phyloP scores from a whole-genome alignment of 30 jellyfish, hydroid and myxozoan genomes.

The Hydractinia echinata region DNA sequence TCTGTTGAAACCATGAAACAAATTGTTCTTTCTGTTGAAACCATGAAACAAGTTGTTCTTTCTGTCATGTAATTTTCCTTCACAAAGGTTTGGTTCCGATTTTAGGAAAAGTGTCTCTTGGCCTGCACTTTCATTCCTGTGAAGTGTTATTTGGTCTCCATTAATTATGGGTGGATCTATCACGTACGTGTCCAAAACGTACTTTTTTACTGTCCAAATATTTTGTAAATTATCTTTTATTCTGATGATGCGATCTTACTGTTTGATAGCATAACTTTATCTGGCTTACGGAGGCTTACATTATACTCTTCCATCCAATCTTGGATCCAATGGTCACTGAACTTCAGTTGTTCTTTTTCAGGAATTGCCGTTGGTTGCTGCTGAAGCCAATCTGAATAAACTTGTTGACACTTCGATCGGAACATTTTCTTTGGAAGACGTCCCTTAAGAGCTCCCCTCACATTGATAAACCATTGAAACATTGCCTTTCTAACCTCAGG shows the following conservation, averaged over 20 bases:
- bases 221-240: conserved; percentile 39
- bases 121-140: conserved; percentile 35
- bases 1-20: too few relatives aligned
- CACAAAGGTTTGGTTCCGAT: conserved; percentile 14
- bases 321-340: conserved; percentile 41
- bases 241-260: conserved; percentile 29
- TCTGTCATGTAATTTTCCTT: conserved; percentile 43
- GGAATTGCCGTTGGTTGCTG: conserved; percentile 33
- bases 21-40: too few relatives aligned
- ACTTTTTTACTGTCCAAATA: conserved; percentile 48
- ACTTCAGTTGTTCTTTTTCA: conserved; percentile 43
- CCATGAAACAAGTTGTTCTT: too few relatives aligned
- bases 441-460: conserved; percentile 44
- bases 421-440: conserved; percentile 49
- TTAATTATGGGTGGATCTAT: conserved; percentile 34
- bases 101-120: conserved; percentile 22
- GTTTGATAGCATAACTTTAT: conserved; percentile 33
- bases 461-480: conserved; percentile 45
- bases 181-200: conserved; percentile 41
- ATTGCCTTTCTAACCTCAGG: conserved; percentile 50
- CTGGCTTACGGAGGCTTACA: too few relatives aligned
- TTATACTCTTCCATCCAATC: conserved; percentile 39
- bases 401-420: too few relatives aligned
- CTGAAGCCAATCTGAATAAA: conserved; percentile 30
- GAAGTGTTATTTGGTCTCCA: conserved; percentile 35